These are phyloP conservation scores for Aphis craccivora DNA, from an alignment of 1,140 invertebrate genomes.

Conservation along the genomic window DNA sequence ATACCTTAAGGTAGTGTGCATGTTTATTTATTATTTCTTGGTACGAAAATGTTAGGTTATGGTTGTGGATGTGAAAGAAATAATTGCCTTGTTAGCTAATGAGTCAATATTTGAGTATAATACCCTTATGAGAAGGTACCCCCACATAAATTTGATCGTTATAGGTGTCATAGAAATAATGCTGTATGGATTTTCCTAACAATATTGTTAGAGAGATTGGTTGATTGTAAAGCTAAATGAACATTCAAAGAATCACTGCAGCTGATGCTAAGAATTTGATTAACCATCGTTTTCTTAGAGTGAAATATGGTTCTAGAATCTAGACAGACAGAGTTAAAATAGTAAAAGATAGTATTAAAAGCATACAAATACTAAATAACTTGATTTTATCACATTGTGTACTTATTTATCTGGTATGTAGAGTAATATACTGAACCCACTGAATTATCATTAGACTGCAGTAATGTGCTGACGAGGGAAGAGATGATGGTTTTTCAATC, in stretches of 20 bases:
- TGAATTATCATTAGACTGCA: too few relatives aligned
- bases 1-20: background rate
- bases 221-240: background rate
- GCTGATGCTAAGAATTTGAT: background rate
- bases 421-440: too few relatives aligned
- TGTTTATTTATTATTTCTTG: background rate
- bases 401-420: too few relatives aligned
- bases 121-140: background rate
- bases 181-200: background rate
- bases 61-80: background rate
- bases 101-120: background rate
- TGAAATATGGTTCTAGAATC: too few relatives aligned
- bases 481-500: too few relatives aligned
- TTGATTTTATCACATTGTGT: too few relatives aligned
- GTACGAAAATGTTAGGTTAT: background rate
- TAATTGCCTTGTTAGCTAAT: background rate
- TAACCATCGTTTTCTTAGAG: background rate
- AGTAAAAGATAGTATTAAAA: too few relatives aligned
- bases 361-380: too few relatives aligned
- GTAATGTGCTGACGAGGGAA: too few relatives aligned
- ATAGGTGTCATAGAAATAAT: background rate
- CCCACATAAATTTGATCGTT: background rate
- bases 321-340: too few relatives aligned
- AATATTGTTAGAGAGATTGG: background rate
- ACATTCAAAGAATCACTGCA: background rate